A percentile compares a stretch with the other conserved stretches of the same genome.
These are phyloP conservation scores for Falco biarmicus DNA, from an alignment of 2,797 vertebrate species.

Conservation along the genomic window DNA sequence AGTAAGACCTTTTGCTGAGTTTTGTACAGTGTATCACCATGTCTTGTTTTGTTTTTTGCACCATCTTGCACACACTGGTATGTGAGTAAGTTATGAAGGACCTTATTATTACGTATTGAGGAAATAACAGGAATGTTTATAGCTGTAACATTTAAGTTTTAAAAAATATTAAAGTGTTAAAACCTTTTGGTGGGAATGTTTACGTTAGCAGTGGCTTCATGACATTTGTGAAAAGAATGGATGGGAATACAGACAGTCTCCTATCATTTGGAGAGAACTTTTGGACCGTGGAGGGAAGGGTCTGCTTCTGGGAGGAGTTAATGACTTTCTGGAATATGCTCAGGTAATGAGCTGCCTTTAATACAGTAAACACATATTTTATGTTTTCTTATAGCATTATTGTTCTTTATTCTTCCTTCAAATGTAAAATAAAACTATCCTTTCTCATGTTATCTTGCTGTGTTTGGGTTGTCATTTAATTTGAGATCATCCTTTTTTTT, in stretches of 20 bases:
- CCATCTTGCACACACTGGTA: background rate
- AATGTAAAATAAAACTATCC: background rate
- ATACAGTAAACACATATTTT: background rate
- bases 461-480: background rate
- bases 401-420: background rate
- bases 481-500: background rate
- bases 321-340: conserved; percentile 88
- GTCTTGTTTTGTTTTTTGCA: background rate
- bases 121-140: background rate
- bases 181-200: background rate
- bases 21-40: background rate
- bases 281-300: conserved; percentile 87
- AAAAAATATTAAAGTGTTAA: background rate
- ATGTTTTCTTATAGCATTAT: background rate
- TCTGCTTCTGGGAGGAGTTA: conserved; percentile 87
- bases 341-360: conserved; percentile 80
- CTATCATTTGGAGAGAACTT: conserved; percentile 95
- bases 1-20: background rate
- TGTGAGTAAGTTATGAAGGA: background rate
- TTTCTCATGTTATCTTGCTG: background rate
- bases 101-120: background rate
- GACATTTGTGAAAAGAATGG: conserved; percentile 80
- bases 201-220: conserved; percentile 85
- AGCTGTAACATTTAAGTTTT: background rate
- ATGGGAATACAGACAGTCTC: conserved; percentile 86